Percentiles rank a stretch among this genome's conserved stretches.
phyloP scores from a whole-genome alignment of 1,140 invertebrate species.

The Caerostris extrusa region DNA sequence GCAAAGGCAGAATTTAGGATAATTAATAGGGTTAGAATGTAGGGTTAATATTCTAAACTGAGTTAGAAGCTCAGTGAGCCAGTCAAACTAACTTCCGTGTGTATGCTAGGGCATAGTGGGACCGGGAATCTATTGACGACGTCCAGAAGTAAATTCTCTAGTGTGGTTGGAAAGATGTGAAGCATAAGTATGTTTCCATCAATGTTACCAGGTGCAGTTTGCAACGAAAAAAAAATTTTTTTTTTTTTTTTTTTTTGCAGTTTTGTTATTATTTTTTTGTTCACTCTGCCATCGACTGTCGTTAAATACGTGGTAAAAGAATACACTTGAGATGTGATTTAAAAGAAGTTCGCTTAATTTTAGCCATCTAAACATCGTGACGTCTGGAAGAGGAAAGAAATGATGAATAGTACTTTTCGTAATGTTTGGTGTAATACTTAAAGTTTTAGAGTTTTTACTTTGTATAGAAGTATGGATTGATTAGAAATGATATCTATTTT shows the following conservation, averaged over 20 bases:
- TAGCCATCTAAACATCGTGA: slow-evolving; percentile 17
- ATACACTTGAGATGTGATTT: background rate
- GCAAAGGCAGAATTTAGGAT: no score
- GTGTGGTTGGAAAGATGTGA: slow-evolving; percentile 30
- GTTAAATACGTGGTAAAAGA: background rate
- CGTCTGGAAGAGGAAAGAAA: background rate
- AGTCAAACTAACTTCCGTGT: no score
- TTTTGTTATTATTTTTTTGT: no score
- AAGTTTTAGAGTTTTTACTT: no score
- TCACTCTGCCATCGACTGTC: background rate
- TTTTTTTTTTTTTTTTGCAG: background rate
- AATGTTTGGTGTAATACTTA: no score
- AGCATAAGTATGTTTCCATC: slow-evolving; percentile 75
- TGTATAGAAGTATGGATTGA: no score
- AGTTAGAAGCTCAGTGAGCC: no score
- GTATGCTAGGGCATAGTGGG: no score
- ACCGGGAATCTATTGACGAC: slow-evolving; percentile 52
- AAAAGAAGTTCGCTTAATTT: slow-evolving; percentile 49
- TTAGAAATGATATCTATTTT: no score
- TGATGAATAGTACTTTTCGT: background rate
- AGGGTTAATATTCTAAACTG: no score
- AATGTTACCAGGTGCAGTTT: slow-evolving; percentile 71
- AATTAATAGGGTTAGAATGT: no score
- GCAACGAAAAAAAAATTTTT: background rate
- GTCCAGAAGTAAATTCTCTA: background rate